phyloP scores from a whole-genome alignment of 1,140 invertebrate genomes.

The Pemphigus obesinymphae region DNA sequence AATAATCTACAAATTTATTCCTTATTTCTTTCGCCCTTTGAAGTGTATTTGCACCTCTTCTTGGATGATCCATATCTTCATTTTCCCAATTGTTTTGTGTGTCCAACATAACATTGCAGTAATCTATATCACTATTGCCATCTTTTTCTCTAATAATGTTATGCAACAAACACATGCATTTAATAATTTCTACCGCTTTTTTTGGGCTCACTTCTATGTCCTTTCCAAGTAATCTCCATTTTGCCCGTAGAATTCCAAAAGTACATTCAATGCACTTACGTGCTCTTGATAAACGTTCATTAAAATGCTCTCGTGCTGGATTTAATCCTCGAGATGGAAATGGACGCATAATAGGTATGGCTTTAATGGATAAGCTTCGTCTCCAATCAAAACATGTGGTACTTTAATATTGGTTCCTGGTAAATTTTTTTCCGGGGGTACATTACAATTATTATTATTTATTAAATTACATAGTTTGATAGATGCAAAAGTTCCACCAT shows the following conservation, averaged over 20 bases:
- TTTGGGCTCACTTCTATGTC: slow-evolving; percentile 34
- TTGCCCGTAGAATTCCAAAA: slow-evolving; percentile 50
- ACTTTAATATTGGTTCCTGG: neutral
- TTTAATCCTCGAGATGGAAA: no score
- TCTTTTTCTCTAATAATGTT: slow-evolving; percentile 41
- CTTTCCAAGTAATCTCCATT: slow-evolving; percentile 43
- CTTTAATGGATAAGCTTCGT: slow-evolving; percentile 30
- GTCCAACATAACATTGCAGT: neutral
- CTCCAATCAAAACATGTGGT: slow-evolving; percentile 1
- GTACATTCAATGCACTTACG: slow-evolving; percentile 51
- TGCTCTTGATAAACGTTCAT: slow-evolving; percentile 48
- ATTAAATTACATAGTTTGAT: neutral
- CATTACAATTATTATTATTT: neutral
- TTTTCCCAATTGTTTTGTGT: neutral
- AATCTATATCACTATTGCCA: slow-evolving; percentile 7
- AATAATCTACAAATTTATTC: neutral
- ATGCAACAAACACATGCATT: slow-evolving; percentile 38
- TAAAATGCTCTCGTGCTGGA: slow-evolving; percentile 48
- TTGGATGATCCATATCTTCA: neutral
- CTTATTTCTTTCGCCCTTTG: neutral
- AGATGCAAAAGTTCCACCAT: slow-evolving; percentile 37
- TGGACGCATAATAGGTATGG: neutral
- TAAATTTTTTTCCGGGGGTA: neutral
- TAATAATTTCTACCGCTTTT: slow-evolving; percentile 36
- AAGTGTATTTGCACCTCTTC: neutral